These are phyloP conservation scores for Drosophila paramelanica DNA, from an alignment of 2,888 invertebrate species.

Conservation along the genomic window DNA sequence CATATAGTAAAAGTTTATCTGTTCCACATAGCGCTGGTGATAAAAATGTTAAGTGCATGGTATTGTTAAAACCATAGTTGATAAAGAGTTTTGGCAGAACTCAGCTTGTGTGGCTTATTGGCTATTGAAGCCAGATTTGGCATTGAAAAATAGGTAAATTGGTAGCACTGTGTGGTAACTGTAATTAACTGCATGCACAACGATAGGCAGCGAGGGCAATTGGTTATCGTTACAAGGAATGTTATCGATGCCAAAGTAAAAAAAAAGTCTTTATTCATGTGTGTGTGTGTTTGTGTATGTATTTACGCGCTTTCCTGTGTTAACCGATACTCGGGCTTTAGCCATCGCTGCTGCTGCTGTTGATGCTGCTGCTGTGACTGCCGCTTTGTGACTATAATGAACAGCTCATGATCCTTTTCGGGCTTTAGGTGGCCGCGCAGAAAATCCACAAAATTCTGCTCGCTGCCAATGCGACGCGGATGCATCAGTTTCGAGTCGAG, in stretches of 20 bases:
- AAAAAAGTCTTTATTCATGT: not conserved
- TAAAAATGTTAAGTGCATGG: not conserved
- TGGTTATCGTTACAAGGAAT: slow-evolving; percentile 7
- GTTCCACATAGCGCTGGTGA: not conserved
- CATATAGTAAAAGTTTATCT: not conserved
- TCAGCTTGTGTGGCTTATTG: no score
- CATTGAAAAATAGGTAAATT: slow-evolving; percentile 1
- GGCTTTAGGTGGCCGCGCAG: slow-evolving; percentile 21
- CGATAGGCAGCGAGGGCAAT: not conserved
- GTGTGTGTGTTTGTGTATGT: slow-evolving; percentile 1
- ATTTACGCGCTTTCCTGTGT: not conserved
- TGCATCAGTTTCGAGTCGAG: slow-evolving; percentile 46
- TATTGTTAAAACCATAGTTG: no score
- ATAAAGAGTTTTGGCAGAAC: no score
- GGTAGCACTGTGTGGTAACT: slow-evolving; percentile 13
- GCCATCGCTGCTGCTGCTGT: slow-evolving; percentile 13
- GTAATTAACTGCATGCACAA: slow-evolving; percentile 40
- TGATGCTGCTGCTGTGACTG: not conserved
- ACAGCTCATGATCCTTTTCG: slow-evolving; percentile 26
- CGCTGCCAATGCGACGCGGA: slow-evolving; percentile 27
- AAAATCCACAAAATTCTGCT: slow-evolving; percentile 32
- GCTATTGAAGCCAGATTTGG: no score
- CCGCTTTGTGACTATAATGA: slow-evolving; percentile 22
- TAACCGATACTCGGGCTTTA: slow-evolving; percentile 24
- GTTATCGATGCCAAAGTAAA: slow-evolving; percentile 4